Evolutionary conservation across 2,888 invertebrate genomes (phyloP), one percentile per base, ranked within the genome.

Genomic region (Harpagoxenus sublaevis): DNA sequence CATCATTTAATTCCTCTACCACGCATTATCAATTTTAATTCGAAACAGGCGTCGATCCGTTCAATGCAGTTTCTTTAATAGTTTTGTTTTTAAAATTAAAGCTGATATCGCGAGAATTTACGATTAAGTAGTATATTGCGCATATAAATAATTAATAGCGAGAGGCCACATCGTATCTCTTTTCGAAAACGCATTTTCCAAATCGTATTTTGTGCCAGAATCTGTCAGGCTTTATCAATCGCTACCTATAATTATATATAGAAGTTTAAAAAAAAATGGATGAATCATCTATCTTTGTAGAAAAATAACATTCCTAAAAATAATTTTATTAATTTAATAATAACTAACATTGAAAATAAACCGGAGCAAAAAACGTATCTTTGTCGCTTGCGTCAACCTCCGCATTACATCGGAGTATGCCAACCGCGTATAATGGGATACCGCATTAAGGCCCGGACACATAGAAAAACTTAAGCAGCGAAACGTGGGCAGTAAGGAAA

Each of bases 331-430:
- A 42, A 23, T 9, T 12, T 79, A 71, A 71, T 79, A 79, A 79
- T 48, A 78, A 45, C 55, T 31, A 45, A 15, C 68, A 79, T 79
- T 57, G 31, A 71, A 79, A 60, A 68, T 75, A 71, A 60, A 35
- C 48, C 48, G 39, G 15, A 45, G 45, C 48, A 18, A 39, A 42
- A 71, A 45, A 23, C 3, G 39, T 79, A 45, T 45, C 48, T 65
- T 6, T 60, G 53, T 35, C 9, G 57, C 31, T 79, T 70, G 71
- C 79, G 71, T 73, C 79, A 73, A 60, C 35, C 48, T 23, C 55
- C 23, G 78, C 70, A 9, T 51, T 42, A 77, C 8, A n/a, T 78
- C 12, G 35, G 5, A 73, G 45, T 31, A 48, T 18, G 57, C 48
- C 45, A 79, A 71, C 57, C 60, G 48, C 35, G 10, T 45, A 57